Percentiles rank a stretch among this genome's conserved stretches.
phyloP scores from a whole-genome alignment of 2,888 invertebrate genomes.

The Dilophus febrilis region DNA sequence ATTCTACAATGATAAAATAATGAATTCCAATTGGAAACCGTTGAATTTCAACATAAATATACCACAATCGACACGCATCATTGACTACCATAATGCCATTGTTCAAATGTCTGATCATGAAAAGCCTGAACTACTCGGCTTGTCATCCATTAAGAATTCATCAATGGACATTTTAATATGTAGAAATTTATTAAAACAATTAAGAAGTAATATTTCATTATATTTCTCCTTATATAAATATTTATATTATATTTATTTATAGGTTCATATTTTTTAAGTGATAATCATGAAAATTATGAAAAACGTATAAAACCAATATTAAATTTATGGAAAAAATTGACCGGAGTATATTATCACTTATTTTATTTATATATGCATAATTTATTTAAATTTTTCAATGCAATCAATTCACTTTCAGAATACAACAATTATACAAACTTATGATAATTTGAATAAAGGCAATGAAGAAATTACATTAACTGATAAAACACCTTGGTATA shows the following conservation, averaged over 20 bases:
- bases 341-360: conserved; percentile 24
- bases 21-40: conserved; percentile 41
- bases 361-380: background rate
- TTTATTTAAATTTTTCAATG: background rate
- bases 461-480: background rate
- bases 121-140: conserved; percentile 22
- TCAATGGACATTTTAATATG: conserved; percentile 23
- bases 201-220: conserved; percentile 15
- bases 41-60: conserved; percentile 29
- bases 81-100: conserved; percentile 24
- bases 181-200: conserved; percentile 19
- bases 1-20: conserved; percentile 38
- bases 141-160: conserved; percentile 25
- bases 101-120: conserved; percentile 24
- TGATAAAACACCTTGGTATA: conserved; percentile 20
- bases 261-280: conserved; percentile 15
- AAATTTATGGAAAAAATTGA: conserved; percentile 66
- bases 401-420: conserved; percentile 13
- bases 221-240: too few species aligned
- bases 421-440: conserved; percentile 15
- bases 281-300: conserved; percentile 33
- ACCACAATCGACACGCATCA: conserved; percentile 23
- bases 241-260: background rate
- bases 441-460: conserved; percentile 13
- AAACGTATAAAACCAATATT: conserved; percentile 51